Evolutionary conservation across 2,888 invertebrate species (phyloP).

Genomic region (Thecocarcelia acutangulata): DNA sequence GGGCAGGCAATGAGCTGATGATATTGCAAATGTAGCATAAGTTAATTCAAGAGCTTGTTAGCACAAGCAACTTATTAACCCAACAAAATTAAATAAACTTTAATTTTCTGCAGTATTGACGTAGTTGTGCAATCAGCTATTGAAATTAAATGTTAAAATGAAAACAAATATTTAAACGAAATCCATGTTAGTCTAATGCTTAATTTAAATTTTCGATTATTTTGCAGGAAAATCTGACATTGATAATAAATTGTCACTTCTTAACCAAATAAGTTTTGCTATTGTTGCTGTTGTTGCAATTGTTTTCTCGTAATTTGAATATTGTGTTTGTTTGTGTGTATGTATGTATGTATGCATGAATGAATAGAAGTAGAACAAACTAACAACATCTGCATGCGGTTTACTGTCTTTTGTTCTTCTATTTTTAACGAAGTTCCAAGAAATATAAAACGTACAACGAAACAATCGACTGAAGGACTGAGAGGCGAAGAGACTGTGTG

Average conservation of each 20-base stretch:
- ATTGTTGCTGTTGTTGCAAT: conserved; percentile 12
- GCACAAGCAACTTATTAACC: conserved; percentile 7
- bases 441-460: not conserved
- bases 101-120: not conserved
- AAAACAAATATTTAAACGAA: conserved; percentile 28
- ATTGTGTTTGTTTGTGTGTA: too few species aligned
- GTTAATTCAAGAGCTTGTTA: not conserved
- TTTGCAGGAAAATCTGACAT: conserved; percentile 19
- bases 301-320: not conserved
- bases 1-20: not conserved
- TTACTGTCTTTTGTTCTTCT: conserved; percentile 35
- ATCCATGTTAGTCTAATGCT: not conserved
- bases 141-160: conserved; percentile 20
- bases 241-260: conserved; percentile 28
- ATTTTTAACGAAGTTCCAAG: conserved; percentile 20
- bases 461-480: not conserved
- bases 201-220: conserved; percentile 20
- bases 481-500: not conserved
- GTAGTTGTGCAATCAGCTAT: not conserved
- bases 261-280: conserved; percentile 21
- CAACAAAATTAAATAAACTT: conserved; percentile 27
- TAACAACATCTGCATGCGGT: conserved; percentile 44
- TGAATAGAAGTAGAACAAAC: conserved; percentile 20
- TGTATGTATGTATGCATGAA: not conserved
- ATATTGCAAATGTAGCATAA: not conserved